phyloP scores from a whole-genome alignment of 2,888 invertebrate species.

The Drosophila tripunctata region DNA sequence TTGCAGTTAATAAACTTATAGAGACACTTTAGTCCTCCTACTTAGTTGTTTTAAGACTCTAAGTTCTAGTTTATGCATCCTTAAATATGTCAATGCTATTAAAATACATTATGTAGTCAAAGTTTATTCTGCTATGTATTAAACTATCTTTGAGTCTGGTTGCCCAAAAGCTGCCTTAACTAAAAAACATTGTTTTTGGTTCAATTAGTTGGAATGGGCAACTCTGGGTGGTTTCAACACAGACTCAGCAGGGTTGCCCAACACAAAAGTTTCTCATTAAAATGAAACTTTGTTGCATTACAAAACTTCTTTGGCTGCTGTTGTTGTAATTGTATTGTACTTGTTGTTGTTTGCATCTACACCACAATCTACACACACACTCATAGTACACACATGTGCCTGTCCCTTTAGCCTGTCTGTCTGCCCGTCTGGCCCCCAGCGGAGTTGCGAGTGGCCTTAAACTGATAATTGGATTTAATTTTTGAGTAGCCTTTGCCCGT shows the following conservation, averaged over 20 bases:
- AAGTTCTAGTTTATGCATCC: too few relatives aligned
- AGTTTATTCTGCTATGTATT: neutral
- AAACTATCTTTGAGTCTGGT: conserved; percentile 22
- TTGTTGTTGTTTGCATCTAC: conserved; percentile 38
- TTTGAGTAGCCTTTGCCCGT: conserved; percentile 60
- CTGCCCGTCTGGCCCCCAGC: conserved; percentile 37
- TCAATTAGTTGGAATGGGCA: conserved; percentile 15
- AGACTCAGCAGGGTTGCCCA: conserved; percentile 41
- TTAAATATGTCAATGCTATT: neutral
- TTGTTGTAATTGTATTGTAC: conserved; percentile 24
- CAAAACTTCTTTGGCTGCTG: conserved; percentile 48
- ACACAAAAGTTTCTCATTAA: conserved; percentile 80
- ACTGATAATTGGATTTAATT: conserved; percentile 80
- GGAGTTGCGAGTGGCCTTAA: conserved; percentile 69
- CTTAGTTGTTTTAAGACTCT: too few relatives aligned
- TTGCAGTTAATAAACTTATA: too few relatives aligned
- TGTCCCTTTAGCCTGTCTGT: neutral
- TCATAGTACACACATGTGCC: conserved; percentile 16
- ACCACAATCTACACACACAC: conserved; percentile 23
- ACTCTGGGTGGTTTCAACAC: conserved; percentile 10
- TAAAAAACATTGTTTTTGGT: conserved; percentile 28
- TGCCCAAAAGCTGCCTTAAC: conserved; percentile 28
- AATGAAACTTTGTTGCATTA: conserved; percentile 72
- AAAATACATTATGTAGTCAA: neutral
- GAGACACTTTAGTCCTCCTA: too few relatives aligned